Percentiles rank a stretch among this genome's conserved stretches.
Evolutionary conservation across 2,888 invertebrate genomes (phyloP).

Genomic region (Mimumesa dahlbomi): DNA sequence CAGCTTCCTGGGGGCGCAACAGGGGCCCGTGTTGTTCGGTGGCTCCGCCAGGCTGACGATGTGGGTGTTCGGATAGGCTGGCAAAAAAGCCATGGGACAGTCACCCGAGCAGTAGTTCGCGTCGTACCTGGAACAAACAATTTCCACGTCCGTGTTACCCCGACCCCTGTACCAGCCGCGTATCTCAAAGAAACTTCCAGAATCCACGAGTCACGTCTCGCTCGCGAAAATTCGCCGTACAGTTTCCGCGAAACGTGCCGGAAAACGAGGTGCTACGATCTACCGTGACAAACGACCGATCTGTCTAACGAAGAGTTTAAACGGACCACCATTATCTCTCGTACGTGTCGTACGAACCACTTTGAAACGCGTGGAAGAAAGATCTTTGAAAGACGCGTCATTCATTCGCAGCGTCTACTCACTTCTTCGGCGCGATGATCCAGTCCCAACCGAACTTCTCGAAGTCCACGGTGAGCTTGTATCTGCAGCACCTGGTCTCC

Average conservation of each 20-base stretch:
- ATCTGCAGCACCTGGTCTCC: constrained; percentile 95
- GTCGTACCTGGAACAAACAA: constrained; percentile 84
- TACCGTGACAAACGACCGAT: neutral
- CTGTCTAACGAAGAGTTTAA: too few relatives aligned
- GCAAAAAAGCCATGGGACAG: constrained; percentile 93
- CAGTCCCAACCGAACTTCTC: constrained; percentile 98
- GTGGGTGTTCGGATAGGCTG: constrained; percentile 93
- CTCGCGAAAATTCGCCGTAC: too few relatives aligned
- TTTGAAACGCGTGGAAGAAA: neutral
- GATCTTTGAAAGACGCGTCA: too few relatives aligned
- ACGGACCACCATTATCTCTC: too few relatives aligned
- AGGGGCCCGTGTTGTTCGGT: constrained; percentile 90
- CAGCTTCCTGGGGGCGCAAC: constrained; percentile 95
- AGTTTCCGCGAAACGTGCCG: neutral
- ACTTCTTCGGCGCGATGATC: constrained; percentile 95
- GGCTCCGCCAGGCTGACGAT: constrained; percentile 90
- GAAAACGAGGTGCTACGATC: neutral
- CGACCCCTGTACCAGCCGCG: too few relatives aligned
- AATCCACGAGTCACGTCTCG: too few relatives aligned
- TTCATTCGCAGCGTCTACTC: constrained; percentile 54
- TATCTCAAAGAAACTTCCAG: too few relatives aligned
- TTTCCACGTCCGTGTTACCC: constrained; percentile 4
- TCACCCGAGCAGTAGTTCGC: constrained; percentile 98
- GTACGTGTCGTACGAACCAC: too few relatives aligned
- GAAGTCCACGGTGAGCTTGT: constrained; percentile 96